Conservation (phyloP, 2,888 invertebrate species). For the Hydrotaea diabolus region DNA sequence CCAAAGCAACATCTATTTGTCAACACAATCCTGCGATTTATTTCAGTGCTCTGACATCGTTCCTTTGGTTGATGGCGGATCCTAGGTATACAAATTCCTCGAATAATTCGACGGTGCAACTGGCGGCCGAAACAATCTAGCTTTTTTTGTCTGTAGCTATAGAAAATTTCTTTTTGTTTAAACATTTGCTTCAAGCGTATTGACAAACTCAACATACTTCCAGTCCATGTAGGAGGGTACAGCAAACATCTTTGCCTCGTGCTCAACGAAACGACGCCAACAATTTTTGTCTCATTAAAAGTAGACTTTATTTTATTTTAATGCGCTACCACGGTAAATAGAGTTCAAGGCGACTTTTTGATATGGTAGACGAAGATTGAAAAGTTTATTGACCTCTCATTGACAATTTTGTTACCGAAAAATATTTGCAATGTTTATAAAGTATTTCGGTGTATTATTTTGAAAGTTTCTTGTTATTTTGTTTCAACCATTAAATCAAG, state of each 20-base stretch:
- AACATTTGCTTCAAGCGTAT: too few species aligned
- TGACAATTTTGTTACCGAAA: background rate
- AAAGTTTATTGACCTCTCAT: background rate
- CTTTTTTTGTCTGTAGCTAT: too few species aligned
- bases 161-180: too few species aligned
- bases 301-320: background rate
- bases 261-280: background rate
- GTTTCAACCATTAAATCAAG: slow-evolving; percentile 15
- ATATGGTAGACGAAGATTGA: background rate
- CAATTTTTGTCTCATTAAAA: slow-evolving; percentile 7
- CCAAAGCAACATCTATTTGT: too few species aligned
- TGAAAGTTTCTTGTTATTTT: background rate
- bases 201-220: too few species aligned
- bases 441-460: background rate
- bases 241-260: background rate
- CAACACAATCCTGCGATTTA: too few species aligned
- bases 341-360: slow-evolving; percentile 20
- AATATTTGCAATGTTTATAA: background rate
- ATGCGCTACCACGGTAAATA: background rate
- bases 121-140: too few species aligned
- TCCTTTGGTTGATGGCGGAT: too few species aligned
- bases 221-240: background rate
- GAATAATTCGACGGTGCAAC: too few species aligned
- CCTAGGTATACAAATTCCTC: too few species aligned
- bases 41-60: too few species aligned